These are phyloP conservation scores for Lacerta bilineata DNA, from an alignment of 2,797 vertebrate genomes.

Conservation along the genomic window DNA sequence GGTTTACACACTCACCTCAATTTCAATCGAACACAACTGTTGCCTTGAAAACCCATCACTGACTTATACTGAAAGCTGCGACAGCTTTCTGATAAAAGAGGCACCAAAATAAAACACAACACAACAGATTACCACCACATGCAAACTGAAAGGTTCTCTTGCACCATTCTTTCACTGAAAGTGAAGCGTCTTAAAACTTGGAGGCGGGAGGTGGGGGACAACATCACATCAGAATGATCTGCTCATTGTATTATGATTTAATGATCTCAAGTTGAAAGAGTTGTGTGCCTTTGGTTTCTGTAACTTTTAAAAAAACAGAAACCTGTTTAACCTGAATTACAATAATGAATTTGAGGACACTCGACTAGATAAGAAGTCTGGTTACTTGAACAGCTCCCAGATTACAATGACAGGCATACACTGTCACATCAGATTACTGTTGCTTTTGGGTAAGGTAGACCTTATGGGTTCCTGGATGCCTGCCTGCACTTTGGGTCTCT, in stretches of 20 bases:
- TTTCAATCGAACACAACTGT: neutral
- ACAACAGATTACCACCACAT: neutral
- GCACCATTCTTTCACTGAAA: neutral
- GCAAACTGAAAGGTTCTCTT: neutral
- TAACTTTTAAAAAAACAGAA: neutral
- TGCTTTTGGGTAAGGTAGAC: neutral
- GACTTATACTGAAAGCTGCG: neutral
- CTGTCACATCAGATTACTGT: neutral
- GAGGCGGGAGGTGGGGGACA: neutral
- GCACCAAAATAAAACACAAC: neutral
- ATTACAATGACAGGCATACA: neutral
- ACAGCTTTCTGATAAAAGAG: neutral
- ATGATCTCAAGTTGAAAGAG: neutral
- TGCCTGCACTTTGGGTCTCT: neutral
- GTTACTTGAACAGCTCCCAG: neutral
- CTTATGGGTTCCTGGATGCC: neutral
- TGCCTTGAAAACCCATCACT: neutral
- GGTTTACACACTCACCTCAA: too few species aligned
- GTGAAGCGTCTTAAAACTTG: neutral
- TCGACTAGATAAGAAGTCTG: too few species aligned
- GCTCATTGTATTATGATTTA: neutral
- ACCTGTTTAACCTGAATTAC: neutral
- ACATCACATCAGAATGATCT: neutral
- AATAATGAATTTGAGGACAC: neutral
- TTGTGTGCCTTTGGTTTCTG: conserved; percentile 1